These are phyloP conservation scores for Aramus guarauna DNA, from an alignment of 2,113 vertebrate species.

Conservation along the genomic window DNA sequence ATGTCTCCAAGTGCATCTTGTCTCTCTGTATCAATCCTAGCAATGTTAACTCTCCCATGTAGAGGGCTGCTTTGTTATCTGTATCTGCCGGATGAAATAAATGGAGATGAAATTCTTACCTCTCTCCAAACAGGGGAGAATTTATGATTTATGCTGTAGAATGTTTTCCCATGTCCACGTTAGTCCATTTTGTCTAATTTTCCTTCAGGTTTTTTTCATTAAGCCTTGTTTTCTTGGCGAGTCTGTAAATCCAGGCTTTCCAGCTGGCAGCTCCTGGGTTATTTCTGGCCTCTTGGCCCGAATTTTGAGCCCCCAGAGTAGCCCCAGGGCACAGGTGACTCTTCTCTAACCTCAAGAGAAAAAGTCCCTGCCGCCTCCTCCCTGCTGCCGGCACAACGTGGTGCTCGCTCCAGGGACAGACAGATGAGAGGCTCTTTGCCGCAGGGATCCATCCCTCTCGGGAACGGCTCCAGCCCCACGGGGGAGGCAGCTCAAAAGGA, in stretches of 20 bases:
- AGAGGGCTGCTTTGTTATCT: not conserved
- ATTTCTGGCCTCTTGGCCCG: not conserved
- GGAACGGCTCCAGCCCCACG: not conserved
- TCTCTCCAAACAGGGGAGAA: not conserved
- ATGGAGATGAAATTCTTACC: not conserved
- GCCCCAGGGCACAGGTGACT: not conserved
- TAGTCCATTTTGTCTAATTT: not conserved
- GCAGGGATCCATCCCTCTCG: not conserved
- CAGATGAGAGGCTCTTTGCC: not conserved
- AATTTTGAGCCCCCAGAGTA: not conserved
- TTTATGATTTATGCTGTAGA: not conserved
- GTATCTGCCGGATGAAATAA: not conserved
- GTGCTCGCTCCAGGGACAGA: not conserved
- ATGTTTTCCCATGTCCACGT: not conserved
- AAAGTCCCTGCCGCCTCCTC: not conserved
- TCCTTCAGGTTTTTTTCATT: not conserved
- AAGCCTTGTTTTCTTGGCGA: not conserved
- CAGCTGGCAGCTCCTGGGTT: not conserved
- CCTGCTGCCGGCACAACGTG: rapidly evolving
- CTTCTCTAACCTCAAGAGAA: not conserved
- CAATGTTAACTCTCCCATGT: not conserved
- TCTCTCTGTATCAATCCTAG: not conserved
- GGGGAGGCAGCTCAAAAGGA: not conserved
- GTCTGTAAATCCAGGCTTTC: not conserved
- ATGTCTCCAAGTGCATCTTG: constrained; percentile 13